Conservation (phyloP, 2,888 invertebrate species). For the Mesodorylaimus sp. region DNA sequence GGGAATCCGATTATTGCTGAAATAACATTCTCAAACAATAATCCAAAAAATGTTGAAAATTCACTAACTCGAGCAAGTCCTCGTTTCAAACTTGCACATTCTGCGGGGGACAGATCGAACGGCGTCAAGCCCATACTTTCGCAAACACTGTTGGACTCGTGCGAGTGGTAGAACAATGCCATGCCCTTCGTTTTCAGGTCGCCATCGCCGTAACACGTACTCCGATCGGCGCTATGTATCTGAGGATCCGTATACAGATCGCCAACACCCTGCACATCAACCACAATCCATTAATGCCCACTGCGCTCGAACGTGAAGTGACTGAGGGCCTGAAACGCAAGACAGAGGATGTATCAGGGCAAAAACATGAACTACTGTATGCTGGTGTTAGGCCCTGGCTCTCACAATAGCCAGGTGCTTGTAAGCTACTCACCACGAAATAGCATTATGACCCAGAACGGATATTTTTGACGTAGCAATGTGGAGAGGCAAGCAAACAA, state of each 20-base stretch:
- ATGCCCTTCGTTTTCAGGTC: constrained; percentile 41
- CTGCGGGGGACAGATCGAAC: constrained; percentile 38
- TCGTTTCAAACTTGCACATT: constrained; percentile 17
- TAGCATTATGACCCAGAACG: too few relatives aligned
- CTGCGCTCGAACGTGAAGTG: constrained; percentile 44
- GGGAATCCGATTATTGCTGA: too few relatives aligned
- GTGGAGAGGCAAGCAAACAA: too few relatives aligned
- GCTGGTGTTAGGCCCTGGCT: too few relatives aligned
- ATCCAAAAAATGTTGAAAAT: too few relatives aligned
- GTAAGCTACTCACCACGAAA: too few relatives aligned
- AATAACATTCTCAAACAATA: too few relatives aligned
- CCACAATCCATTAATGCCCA: constrained; percentile 41
- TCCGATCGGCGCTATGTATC: constrained; percentile 39
- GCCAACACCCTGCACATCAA: constrained; percentile 43
- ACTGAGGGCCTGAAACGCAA: constrained; percentile 37
- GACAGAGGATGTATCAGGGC: too few relatives aligned
- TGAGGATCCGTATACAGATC: constrained; percentile 44
- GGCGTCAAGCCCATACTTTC: constrained; percentile 35
- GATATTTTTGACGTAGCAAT: too few relatives aligned
- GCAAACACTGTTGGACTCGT: constrained; percentile 41
- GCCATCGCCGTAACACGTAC: constrained; percentile 39
- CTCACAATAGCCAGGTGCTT: too few relatives aligned
- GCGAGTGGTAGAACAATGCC: constrained; percentile 43
- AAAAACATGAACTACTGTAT: too few relatives aligned
- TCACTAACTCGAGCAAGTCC: too few relatives aligned